Base-by-base conservation (phyloP, 1,140 invertebrate genomes). In the Anadara kagoshimensis region DNA sequence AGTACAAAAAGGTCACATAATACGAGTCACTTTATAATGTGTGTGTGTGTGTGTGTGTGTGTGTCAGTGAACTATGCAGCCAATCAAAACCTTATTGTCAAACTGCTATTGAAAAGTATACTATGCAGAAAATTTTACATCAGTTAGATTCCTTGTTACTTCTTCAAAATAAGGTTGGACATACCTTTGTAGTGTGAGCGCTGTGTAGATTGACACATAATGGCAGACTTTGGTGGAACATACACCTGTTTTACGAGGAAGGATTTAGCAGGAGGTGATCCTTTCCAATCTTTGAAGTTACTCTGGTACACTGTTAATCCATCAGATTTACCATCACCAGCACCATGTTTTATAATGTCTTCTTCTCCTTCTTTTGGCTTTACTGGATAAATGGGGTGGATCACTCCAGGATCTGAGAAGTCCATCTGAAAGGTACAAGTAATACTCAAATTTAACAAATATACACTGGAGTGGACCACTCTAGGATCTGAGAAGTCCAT, bases 101-200 rank as follows among this genome's bases (percentile, higher is more conserved):
- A n/a, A n/a, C n/a, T n/a, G n/a, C n/a, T n/a, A n/a, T n/a, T n/a
- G n/a, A n/a, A n/a, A n/a, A n/a, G n/a, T n/a, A n/a, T n/a, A n/a
- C n/a, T n/a, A n/a, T n/a, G n/a, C n/a, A n/a, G n/a, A n/a, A n/a
- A n/a, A n/a, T n/a, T n/a, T n/a, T n/a, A n/a, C n/a, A n/a, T n/a
- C n/a, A n/a, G n/a, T n/a, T n/a, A n/a, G n/a, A n/a, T n/a, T n/a
- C n/a, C n/a, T n/a, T n/a, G n/a, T n/a, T n/a, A n/a, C n/a, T n/a
- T n/a, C n/a, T n/a, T n/a, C n/a, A n/a, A n/a, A n/a, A n/a, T n/a
- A n/a, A n/a, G n/a, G 45, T 14, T 18, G 2, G 18, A 65, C 10
- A 5, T 62, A 73, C 71, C 71, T 68, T 43, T 73, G 22, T 65
- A 73, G 26, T 68, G 63, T 24, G 36, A 29, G 16, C 57, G 51